A percentile compares a stretch with the other conserved stretches of the same genome.
These are phyloP conservation scores for Xylota segnis DNA, from an alignment of 2,888 invertebrate species.

Conservation along the genomic window DNA sequence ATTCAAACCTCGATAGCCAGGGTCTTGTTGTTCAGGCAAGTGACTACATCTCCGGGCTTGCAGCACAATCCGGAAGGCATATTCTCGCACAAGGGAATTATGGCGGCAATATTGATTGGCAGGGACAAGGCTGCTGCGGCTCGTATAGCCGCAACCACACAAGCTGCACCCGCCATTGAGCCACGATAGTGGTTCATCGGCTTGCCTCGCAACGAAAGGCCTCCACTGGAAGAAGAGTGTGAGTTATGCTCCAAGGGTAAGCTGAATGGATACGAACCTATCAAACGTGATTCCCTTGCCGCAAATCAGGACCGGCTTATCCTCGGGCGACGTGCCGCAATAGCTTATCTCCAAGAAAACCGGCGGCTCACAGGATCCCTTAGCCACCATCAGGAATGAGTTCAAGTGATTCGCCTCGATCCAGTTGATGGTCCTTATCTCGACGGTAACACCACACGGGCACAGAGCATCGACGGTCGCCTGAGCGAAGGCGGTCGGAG, in stretches of 20 bases:
- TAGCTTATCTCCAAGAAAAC: conserved; percentile 85
- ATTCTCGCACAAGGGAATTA: conserved; percentile 81
- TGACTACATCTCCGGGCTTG: conserved; percentile 83
- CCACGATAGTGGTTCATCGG: conserved; percentile 80
- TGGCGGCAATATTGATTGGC: conserved; percentile 84
- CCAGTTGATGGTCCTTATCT: conserved; percentile 84
- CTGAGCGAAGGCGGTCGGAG: conserved; percentile 88
- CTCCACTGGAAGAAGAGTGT: conserved; percentile 75
- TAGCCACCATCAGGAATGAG: conserved; percentile 82
- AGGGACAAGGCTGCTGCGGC: conserved; percentile 84
- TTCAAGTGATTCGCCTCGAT: conserved; percentile 85
- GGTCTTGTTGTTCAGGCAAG: conserved; percentile 85
- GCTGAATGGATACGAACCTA: conserved; percentile 83
- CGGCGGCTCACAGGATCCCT: conserved; percentile 84
- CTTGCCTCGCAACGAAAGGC: conserved; percentile 70
- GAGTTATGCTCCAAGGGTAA: not conserved
- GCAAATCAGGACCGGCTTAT: conserved; percentile 85
- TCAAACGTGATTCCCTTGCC: conserved; percentile 86
- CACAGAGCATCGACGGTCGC: conserved; percentile 86
- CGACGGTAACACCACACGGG: conserved; percentile 84
- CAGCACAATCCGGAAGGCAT: conserved; percentile 85
- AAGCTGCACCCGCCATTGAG: conserved; percentile 87
- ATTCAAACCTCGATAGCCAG: conserved; percentile 71
- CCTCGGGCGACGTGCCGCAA: conserved; percentile 81
- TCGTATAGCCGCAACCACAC: conserved; percentile 84